Base-by-base conservation (phyloP, 2,797 vertebrate species). In the Myiotriccus ornatus region DNA sequence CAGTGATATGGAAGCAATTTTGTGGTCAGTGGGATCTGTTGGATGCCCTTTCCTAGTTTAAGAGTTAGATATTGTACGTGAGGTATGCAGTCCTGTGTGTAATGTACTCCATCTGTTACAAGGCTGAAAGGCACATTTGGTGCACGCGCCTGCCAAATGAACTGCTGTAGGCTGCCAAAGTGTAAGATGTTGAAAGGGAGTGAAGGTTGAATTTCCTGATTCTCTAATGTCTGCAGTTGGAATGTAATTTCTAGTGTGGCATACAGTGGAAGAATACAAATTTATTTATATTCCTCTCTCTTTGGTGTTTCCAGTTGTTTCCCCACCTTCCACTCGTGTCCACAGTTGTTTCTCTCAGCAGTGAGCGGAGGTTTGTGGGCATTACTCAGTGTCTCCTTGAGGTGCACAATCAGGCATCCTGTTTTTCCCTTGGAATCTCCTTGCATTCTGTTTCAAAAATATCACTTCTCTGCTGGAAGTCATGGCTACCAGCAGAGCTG, bases 121-220 rank as follows among this genome's bases (percentile, higher is more conserved):
- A 93, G 93, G 89, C 90, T 94, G 94, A 94, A 96, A 76, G 90
- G 93, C 96, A 90, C 96, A 97, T 96, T 96, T 97, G 94, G 92
- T 95, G 55, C 80, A 74, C 10, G 30, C 2, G 65, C 93, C 91
- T 97, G 97, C 97, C 97, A 97, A 96, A 89, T 92, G 84, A 95
- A 95, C 84, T 93, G 90, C 86, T 81, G 80, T 64, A 77, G 82
- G 90, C 79, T 97, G 97, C 96, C 97, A 95, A 94, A 94, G 93
- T 88, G 70, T 90, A 92, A 83, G 50, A 77, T 68, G 68, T 87
- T 91, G 91, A 95, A 93, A 95, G 44, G 70, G 71, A 94, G 64
- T 87, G 68, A 89, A 93, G 77, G 73, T 87, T 95, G 90, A 92
- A 91, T 92, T 95, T 96, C 79, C 82, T 30, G 5, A 78, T 96